Conservation (phyloP, 1,140 invertebrate genomes). For the Conus ventricosus region DNA sequence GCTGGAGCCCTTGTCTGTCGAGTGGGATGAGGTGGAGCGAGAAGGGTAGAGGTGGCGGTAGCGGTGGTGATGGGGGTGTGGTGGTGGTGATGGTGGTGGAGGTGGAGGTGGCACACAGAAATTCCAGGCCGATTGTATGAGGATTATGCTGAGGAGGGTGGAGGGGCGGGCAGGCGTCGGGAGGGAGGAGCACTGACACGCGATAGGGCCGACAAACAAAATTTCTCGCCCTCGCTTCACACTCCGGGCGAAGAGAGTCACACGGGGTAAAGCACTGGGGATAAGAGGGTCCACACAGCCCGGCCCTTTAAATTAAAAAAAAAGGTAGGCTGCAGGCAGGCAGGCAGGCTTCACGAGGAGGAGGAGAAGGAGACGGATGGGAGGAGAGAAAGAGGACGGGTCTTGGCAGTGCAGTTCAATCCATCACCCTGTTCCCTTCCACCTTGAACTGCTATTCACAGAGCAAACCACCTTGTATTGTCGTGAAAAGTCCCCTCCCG, state of each 20-base stretch:
- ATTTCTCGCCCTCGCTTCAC: background rate
- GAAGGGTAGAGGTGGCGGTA: too few species aligned
- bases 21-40: background rate
- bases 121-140: background rate
- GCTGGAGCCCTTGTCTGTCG: background rate
- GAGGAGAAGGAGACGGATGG: too few species aligned
- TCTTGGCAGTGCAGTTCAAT: too few species aligned
- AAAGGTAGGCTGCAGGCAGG: too few species aligned
- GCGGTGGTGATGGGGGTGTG: background rate
- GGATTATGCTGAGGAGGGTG: constrained; percentile 5
- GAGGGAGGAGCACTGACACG: background rate
- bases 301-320: too few species aligned
- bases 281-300: background rate
- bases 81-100: too few species aligned
- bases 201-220: constrained; percentile 6
- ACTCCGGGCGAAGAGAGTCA: background rate
- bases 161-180: background rate
- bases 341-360: too few species aligned
- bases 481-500: too few species aligned
- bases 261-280: background rate
- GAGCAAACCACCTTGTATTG: too few species aligned
- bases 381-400: too few species aligned
- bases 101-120: background rate
- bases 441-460: too few species aligned
- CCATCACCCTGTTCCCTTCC: too few species aligned